Percentiles rank a stretch among this genome's conserved stretches.
These are phyloP conservation scores for Nomia melanderi DNA, from an alignment of 1,140 invertebrate genomes.

Conservation along the genomic window DNA sequence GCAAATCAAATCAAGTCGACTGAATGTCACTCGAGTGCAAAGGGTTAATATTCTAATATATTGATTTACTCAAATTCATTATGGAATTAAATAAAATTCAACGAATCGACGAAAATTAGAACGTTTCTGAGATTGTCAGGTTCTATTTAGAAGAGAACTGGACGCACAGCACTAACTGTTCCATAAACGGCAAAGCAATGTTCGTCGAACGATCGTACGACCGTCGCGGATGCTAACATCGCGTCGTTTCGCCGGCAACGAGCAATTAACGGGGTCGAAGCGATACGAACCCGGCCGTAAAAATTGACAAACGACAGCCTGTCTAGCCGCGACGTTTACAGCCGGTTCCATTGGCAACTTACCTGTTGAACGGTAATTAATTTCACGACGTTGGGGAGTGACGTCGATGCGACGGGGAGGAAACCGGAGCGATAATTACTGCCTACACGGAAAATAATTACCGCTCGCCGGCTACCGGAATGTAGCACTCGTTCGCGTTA, in stretches of 20 bases:
- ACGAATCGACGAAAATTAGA: too few species aligned
- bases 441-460: conserved; percentile 23
- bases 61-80: too few species aligned
- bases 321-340: conserved; percentile 39
- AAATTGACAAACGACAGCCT: conserved; percentile 46
- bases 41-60: too few species aligned
- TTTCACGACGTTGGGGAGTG: conserved; percentile 13
- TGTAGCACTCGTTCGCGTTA: conserved; percentile 16
- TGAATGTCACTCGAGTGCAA: too few species aligned
- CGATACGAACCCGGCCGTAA: not conserved
- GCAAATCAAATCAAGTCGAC: too few species aligned
- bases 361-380: conserved; percentile 64
- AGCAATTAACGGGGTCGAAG: not conserved
- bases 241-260: not conserved
- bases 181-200: not conserved
- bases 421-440: not conserved
- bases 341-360: conserved; percentile 29
- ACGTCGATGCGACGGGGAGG: conserved; percentile 16
- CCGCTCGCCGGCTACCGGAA: not conserved
- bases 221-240: not conserved
- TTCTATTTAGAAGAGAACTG: too few species aligned
- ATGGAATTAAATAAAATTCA: too few species aligned
- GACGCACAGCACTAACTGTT: too few species aligned
- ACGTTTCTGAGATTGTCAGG: too few species aligned
- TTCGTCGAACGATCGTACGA: not conserved